These are phyloP conservation scores for Ambastaia sidthimunki DNA, from an alignment of 2,797 vertebrate species.

Conservation along the genomic window DNA sequence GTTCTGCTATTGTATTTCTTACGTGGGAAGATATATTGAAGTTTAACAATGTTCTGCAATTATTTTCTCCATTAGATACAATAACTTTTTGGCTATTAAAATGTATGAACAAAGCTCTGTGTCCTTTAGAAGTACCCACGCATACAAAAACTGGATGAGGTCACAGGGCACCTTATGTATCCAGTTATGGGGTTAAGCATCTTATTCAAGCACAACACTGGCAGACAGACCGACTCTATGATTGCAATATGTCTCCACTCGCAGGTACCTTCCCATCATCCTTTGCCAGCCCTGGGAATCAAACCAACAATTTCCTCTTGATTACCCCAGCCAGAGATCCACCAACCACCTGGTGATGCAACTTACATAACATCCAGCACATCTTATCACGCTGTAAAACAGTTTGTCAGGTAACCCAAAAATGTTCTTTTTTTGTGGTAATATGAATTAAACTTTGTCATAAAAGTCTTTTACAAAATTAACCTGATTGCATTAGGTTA, in stretches of 20 bases:
- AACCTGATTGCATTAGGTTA: not conserved
- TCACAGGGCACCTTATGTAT: slow-evolving; percentile 10
- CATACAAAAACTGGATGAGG: not conserved
- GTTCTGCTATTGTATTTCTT: not conserved
- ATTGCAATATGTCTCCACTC: slow-evolving; percentile 2
- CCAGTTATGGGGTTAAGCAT: slow-evolving; percentile 22
- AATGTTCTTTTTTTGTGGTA: not conserved
- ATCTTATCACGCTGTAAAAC: not conserved
- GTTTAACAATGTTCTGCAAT: not conserved
- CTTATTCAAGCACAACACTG: slow-evolving; percentile 31
- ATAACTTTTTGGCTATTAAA: not conserved
- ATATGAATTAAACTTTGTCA: not conserved
- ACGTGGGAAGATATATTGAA: not conserved
- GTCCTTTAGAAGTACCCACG: slow-evolving; percentile 2
- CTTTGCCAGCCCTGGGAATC: not conserved
- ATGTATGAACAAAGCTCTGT: slow-evolving; percentile 16
- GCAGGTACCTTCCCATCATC: not conserved
- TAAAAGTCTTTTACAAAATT: not conserved
- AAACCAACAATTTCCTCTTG: slow-evolving; percentile 31
- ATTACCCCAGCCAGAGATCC: not conserved
- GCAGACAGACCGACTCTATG: slow-evolving; percentile 10
- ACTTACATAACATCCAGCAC: not conserved
- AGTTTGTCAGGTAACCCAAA: not conserved
- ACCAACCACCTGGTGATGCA: not conserved
- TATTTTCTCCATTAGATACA: too few relatives aligned